phyloP scores from a whole-genome alignment of 92 coral and sea anemone genomes.

The Micromussa lordhowensis region DNA sequence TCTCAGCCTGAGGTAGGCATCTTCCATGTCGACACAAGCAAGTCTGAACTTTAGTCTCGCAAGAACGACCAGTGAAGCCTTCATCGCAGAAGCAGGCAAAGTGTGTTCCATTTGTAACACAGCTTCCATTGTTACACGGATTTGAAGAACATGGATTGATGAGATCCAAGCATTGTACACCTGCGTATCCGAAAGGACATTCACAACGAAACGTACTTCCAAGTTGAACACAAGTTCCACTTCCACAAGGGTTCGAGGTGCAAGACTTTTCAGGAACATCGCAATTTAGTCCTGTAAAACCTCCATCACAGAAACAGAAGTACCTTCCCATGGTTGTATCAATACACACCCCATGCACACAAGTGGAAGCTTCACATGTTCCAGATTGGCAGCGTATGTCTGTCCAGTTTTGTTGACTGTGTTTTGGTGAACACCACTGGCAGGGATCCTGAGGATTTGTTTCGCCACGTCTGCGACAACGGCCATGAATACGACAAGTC shows the following conservation, averaged over 20 bases:
- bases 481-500: constrained; percentile 81
- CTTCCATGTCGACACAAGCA: constrained; percentile 53
- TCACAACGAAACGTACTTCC: constrained; percentile 57
- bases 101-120: constrained; percentile 33
- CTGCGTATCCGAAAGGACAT: constrained; percentile 77
- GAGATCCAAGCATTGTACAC: constrained; percentile 58
- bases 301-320: constrained; percentile 81
- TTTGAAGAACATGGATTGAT: constrained; percentile 56
- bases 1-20: constrained; percentile 13
- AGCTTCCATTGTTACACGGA: constrained; percentile 77
- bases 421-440: constrained; percentile 64
- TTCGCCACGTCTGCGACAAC: constrained; percentile 74
- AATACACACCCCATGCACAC: constrained; percentile 78
- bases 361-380: constrained; percentile 61
- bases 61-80: constrained; percentile 61
- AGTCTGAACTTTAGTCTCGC: constrained; percentile 39
- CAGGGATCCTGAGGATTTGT: constrained; percentile 62
- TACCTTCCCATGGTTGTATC: constrained; percentile 48
- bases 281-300: constrained; percentile 57
- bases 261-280: constrained; percentile 53
- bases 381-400: constrained; percentile 61
- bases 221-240: constrained; percentile 62
- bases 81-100: constrained; percentile 29
- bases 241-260: constrained; percentile 68
- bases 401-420: constrained; percentile 72